Base-by-base conservation (phyloP, 1,140 invertebrate species). In the Orchestia grillus region DNA sequence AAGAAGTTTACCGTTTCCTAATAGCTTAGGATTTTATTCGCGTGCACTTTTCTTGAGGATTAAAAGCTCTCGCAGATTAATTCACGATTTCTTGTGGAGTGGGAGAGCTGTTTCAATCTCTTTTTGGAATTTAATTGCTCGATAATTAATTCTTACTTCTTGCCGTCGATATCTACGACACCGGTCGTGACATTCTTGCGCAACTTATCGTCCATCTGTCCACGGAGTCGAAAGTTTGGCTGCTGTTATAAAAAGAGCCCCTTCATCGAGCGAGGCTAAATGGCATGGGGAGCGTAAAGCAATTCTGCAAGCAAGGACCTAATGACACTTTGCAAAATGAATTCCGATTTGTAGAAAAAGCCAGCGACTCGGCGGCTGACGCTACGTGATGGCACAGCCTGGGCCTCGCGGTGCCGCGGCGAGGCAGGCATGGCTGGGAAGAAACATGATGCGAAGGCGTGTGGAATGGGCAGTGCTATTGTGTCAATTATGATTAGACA, bases 101-200 rank as follows among this genome's bases (percentile, higher is more conserved):
- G 11, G 88, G 41, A 91, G 44, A 42, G 88, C 41, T 43, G 44
- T 77, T 91, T 91, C 88, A 42, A 41, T 43, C 88, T 91, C 88
- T 91, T 91, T 91, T 91, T 91, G 88, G 88, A 91, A 43, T 91
- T 91, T 91, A 91, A 91, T 91, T 91, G 88, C 44, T 91, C 88
- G 44, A 91, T 91, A 91, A 91, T 91, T 91, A 91, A 91, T 91
- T 91, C 88, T 91, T 42, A 42, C 41, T 43, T 42, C 41, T 91
- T 91, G 88, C 88, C 41, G 15, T 91, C 88, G 44, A 44, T 91
- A 91, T 91, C 88, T 43, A 28, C 88, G 88, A 44, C 88, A 91
- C 28, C 88, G 44, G 88, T 91, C 88, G 88, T 91, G 88, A 91
- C 88, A 91, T 91, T 91, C 88, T 44, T 91, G 15, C 44, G 41